Conservation (phyloP, 2,888 invertebrate genomes). For the Ophion slaviceki region DNA sequence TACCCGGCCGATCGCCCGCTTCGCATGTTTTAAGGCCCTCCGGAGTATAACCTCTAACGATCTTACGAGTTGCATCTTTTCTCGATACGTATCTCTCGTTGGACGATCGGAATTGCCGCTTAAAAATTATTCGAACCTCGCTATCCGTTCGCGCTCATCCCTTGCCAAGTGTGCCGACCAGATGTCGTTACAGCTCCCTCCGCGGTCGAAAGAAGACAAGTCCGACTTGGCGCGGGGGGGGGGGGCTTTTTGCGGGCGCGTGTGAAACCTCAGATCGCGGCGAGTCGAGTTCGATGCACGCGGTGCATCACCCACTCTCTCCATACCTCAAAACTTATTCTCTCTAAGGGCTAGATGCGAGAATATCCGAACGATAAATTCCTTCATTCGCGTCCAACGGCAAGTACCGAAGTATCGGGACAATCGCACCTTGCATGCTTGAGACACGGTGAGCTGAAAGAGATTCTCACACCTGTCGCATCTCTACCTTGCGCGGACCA, state of each 20-base stretch:
- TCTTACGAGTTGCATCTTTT: no score
- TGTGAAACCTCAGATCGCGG: no score
- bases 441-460: slow-evolving; percentile 15
- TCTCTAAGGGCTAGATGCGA: neutral
- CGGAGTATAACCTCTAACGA: no score
- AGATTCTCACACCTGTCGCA: slow-evolving; percentile 40
- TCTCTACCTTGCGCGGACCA: neutral
- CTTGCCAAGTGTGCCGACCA: slow-evolving; percentile 69
- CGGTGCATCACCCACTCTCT: slow-evolving; percentile 39
- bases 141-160: neutral
- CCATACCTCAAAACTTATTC: neutral
- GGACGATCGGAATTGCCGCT: no score
- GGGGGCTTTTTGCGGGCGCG: slow-evolving; percentile 42
- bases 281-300: slow-evolving; percentile 55
- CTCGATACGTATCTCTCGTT: no score
- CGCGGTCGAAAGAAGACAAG: slow-evolving; percentile 7
- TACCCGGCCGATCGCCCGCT: no score
- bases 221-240: slow-evolving; percentile 7
- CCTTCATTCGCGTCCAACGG: no score
- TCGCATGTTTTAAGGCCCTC: no score
- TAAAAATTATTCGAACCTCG: no score
- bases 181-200: slow-evolving; percentile 74
- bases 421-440: neutral
- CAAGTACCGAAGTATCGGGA: neutral
- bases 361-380: no score